These are phyloP conservation scores for Acanthurus lineatus DNA, from an alignment of 2,797 vertebrate genomes.

Conservation along the genomic window DNA sequence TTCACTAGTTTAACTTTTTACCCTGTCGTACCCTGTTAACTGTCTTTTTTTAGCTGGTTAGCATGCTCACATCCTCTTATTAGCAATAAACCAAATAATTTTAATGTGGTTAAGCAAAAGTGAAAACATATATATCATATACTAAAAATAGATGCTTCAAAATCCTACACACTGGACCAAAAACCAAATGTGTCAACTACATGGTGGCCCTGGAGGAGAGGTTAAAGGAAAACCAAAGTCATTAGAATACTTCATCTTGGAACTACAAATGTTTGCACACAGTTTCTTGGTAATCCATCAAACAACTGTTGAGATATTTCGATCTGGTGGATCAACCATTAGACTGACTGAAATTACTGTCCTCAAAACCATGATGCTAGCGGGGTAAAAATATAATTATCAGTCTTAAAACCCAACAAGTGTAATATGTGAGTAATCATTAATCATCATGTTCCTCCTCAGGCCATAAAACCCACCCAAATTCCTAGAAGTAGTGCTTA, in stretches of 20 bases:
- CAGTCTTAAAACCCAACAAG: neutral
- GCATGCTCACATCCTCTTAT: neutral
- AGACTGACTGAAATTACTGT: no score
- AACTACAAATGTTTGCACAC: no score
- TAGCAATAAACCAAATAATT: neutral
- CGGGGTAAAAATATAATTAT: neutral
- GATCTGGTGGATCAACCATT: no score
- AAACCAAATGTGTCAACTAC: neutral
- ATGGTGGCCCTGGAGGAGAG: neutral
- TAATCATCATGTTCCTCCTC: neutral
- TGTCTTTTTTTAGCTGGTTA: no score
- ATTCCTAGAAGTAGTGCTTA: neutral
- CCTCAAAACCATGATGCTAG: no score
- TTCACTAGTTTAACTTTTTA: no score
- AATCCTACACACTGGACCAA: neutral
- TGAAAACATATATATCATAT: no score
- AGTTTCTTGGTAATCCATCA: no score
- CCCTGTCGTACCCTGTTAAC: no score
- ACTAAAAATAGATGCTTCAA: neutral
- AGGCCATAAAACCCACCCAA: neutral
- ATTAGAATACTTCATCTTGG: neutral
- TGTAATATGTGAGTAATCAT: neutral
- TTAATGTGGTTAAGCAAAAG: no score
- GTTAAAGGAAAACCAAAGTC: neutral
- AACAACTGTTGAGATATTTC: no score